Evolutionary conservation across 2,888 invertebrate genomes (phyloP).

Genomic region (Pristionchus japonicus): DNA sequence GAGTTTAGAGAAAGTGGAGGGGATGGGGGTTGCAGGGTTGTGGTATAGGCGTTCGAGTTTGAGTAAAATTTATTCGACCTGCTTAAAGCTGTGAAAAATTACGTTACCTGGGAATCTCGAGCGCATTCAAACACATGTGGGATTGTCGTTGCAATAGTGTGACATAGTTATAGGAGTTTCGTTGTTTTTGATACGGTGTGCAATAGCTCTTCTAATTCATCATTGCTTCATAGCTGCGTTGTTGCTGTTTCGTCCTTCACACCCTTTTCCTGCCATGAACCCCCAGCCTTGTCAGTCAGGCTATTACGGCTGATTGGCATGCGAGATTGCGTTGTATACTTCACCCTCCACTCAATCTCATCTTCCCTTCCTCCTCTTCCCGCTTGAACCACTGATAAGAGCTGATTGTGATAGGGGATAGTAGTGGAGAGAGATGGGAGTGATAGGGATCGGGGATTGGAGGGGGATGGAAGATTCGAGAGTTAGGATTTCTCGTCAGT

Average conservation of each 20-base stretch:
- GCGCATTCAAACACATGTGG: neutral
- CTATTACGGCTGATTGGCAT: neutral
- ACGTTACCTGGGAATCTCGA: too few species aligned
- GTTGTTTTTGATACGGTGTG: neutral
- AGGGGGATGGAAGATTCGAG: neutral
- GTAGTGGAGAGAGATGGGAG: too few species aligned
- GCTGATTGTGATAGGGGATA: too few species aligned
- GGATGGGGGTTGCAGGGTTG: neutral
- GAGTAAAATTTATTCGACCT: too few species aligned
- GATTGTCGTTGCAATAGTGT: neutral
- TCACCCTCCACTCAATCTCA: neutral
- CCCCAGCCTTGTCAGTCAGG: neutral
- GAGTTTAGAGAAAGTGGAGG: neutral
- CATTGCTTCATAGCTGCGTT: neutral
- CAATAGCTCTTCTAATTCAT: too few species aligned
- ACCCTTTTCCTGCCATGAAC: neutral
- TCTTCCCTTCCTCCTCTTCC: neutral
- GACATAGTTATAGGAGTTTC: neutral
- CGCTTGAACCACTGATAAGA: constrained; percentile 18
- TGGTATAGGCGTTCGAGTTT: neutral
- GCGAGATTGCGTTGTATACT: neutral
- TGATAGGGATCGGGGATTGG: neutral
- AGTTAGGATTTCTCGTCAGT: too few species aligned
- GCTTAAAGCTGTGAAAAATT: too few species aligned
- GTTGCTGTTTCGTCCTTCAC: neutral